Evolutionary conservation across 2,113 vertebrate species (phyloP), one percentile per base, ranked within the genome.

Genomic region (Podarcis raffonei): DNA sequence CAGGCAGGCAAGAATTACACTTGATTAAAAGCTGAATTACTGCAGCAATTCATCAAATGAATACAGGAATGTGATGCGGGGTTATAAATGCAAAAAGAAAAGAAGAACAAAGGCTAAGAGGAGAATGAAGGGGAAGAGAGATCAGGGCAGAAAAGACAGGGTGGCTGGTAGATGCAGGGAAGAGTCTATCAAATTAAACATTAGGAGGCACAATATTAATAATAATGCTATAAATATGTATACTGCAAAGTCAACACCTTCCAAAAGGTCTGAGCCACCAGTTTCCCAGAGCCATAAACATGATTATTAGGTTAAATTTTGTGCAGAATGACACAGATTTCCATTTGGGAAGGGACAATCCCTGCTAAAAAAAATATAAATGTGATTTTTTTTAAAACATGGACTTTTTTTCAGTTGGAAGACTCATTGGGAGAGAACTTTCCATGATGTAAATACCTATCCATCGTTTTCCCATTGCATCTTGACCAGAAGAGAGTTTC

Each of bases 11-110:
- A 82, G 42, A 92, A 22, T 76, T 84, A 53, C 42, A 66, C n/a
- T n/a, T 89, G 88, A 80, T 71, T 81, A 84, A 89, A 84, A 89
- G 1, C 69, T 82, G 53, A 37, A 62, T 62, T 79, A 80, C 82
- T 89, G 83, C 18, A 59, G 75, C 23, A 84, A 78, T 37, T 53
- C 65, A 16, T 27, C 81, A 25, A 53, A 69, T n/a, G 62, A 65
- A 8, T 15, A 89, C 68, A 42, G 66, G 66, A 23, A 39, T 5
- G 80, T 27, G 35, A 89, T 1, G 0, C 7, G 3, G 8, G 1
- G 11, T 68, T 42, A 65, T 75, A 53, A 78, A 78, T 15, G 87
- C 81, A 39, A 42, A 76, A 18, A 15, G 37, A 13, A 35, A 25
- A 22, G 39, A 68, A 66, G 62, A 68, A 59, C 12, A 81, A 81